phyloP scores from a whole-genome alignment of 2,113 vertebrate genomes.

The Phocoena sinus region DNA sequence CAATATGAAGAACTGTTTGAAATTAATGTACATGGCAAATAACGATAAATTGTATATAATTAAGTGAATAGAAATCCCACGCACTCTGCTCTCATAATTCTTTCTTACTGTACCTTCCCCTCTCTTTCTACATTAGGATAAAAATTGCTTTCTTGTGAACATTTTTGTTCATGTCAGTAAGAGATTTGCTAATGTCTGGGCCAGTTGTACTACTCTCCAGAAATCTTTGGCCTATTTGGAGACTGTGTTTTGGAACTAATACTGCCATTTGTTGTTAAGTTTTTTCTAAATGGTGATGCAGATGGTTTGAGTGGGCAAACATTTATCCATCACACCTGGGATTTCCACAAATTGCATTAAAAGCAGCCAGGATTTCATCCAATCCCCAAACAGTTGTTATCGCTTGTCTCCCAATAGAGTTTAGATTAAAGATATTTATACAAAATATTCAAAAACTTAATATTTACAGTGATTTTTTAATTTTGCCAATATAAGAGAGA shows the following conservation, averaged over 20 bases:
- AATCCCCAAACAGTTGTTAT: not conserved
- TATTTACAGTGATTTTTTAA: not conserved
- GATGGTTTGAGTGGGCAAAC: constrained; percentile 37
- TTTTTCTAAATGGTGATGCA: not conserved
- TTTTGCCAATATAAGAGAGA: not conserved
- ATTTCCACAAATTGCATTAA: not conserved
- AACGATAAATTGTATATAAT: not conserved
- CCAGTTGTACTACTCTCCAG: not conserved
- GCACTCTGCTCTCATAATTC: not conserved
- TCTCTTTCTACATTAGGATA: not conserved
- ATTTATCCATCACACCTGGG: not conserved
- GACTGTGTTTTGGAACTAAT: constrained; percentile 3
- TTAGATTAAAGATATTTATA: not conserved
- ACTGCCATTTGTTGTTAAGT: not conserved
- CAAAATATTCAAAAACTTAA: not conserved
- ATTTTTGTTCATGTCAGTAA: not conserved
- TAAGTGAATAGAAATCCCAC: not conserved
- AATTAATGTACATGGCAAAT: not conserved
- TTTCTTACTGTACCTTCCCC: not conserved
- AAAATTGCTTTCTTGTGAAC: not conserved
- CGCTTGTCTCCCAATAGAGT: not conserved
- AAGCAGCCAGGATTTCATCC: not conserved
- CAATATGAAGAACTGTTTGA: not conserved
- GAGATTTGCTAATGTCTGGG: not conserved
- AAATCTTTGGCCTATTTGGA: constrained; percentile 1